Evolutionary conservation across 2,888 invertebrate genomes (phyloP), one percentile per base, ranked within the genome.

Genomic region (Mamestra brassicae): DNA sequence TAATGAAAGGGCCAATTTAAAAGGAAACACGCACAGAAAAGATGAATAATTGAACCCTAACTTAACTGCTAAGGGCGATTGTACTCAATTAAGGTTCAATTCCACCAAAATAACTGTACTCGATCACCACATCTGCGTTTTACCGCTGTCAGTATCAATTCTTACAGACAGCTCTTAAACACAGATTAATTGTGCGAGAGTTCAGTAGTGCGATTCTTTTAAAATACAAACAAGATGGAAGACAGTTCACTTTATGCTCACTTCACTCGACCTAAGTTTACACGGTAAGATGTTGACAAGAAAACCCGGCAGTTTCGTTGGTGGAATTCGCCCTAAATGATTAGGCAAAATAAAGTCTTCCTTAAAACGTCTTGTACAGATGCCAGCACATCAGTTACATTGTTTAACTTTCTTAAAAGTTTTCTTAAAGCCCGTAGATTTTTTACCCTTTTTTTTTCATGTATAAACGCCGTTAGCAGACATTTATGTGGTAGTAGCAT

Each of bases 21-120:
- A 78, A 15, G 55, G 47, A 85, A 93, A 88, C 92, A 93, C 94
- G 93, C 94, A 94, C 93, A 94, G 74, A 82, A 68, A 62, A 68
- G 68, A 70, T 26, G 64, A 80, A 65, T 78, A 55, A 74, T 64
- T 77, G 17, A 71, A 66, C 42, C 61, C 54, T 65, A 42, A 76
- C 42, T 54, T 57, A 47, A 36, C 52, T 65, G 71, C 54, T 68
- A 75, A 65, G 26, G 62, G 60, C 47, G 63, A 60, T 57, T 72
- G 60, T 60, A 64, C 34, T 15, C n/a, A 50, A 50, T 15, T 38
- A 34, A 64, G 50, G n/a, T 11, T 3, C 13, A 13, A 61, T 61
- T 26, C 6, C 13, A 45, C 11, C 4, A n/a, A 42, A 42, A 2
- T 13, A 61, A 45, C 3, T 61, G 42, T n/a, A 26, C 42, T 7